Conservation (phyloP, 2,888 invertebrate genomes). For the Mimachlamys varia region DNA sequence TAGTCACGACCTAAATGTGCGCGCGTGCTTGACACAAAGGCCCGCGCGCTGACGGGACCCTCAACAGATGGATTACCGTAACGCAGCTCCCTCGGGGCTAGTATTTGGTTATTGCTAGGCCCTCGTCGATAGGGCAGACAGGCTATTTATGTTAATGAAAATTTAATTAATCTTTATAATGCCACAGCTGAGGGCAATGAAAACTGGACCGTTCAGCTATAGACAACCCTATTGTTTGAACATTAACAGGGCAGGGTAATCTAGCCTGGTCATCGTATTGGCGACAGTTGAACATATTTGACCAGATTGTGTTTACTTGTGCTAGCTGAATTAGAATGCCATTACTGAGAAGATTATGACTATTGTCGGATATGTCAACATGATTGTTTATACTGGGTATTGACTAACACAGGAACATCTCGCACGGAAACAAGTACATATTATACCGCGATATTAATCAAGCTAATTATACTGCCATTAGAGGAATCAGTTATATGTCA, state of each 20-base stretch:
- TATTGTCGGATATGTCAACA: slow-evolving; percentile 4
- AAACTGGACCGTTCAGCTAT: background rate
- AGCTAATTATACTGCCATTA: background rate
- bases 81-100: slow-evolving; percentile 3
- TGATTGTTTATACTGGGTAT: slow-evolving; percentile 12
- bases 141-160: slow-evolving; percentile 21
- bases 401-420: background rate
- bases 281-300: background rate
- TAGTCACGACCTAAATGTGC: slow-evolving; percentile 24
- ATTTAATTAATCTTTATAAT: background rate
- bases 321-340: background rate
- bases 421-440: background rate
- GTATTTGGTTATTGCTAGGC: background rate
- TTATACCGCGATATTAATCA: background rate
- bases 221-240: background rate
- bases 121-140: background rate
- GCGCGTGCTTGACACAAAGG: slow-evolving; percentile 28
- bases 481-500: background rate
- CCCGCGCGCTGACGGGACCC: slow-evolving; percentile 27
- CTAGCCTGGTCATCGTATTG: background rate
- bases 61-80: slow-evolving; percentile 23
- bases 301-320: background rate
- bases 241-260: background rate
- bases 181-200: background rate
- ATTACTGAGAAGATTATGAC: background rate